Base-by-base conservation (phyloP, 2,888 invertebrate species). In the Glaucopsyche alexis region DNA sequence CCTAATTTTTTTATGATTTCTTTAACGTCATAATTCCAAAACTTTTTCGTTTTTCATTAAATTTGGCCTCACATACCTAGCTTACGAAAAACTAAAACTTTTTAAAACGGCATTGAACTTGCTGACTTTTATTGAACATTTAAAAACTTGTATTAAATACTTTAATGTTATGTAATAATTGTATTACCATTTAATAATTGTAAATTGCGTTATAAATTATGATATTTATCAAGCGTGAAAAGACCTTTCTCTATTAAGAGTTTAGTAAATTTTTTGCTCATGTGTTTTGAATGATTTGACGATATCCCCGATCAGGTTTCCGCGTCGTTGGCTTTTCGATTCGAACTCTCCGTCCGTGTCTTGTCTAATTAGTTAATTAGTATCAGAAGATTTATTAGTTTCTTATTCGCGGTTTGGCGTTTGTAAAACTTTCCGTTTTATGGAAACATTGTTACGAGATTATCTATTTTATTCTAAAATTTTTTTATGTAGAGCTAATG, bases 281-380 rank as follows among this genome's bases (percentile, higher is more conserved):
- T 72, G 14, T 72, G 65, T 65, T 64, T 71, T 47, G 42, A 42
- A 72, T 74, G 67, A 72, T 75, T 71, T 47, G 66, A 65, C 72
- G 74, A 67, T 66, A 75, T 74, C 73, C 72, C 49, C 50, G 74
- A 70, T 69, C 49, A 71, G 52, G 72, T 76, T 78, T 72, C 76
- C 78, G 76, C 76, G 74, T 76, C 76, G 77, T 72, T 76, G 75
- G 66, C 65, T 76, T 52, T 40, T 65, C 72, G 74, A 71, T 73
- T 73, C 42, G 71, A 73, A 73, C 75, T 76, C 74, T 75, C 76
- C 77, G 75, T 75, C 76, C 78, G 77, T 80, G 72, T 75, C 78
- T 76, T 73, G 71, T 76, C 71, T 77, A 78, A 78, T 76, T 77
- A 75, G 74, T 76, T 78, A 78, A 78, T 80, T 78, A 79, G 76